Conservation (phyloP, 2,113 vertebrate genomes). For the Pedetes capensis region DNA sequence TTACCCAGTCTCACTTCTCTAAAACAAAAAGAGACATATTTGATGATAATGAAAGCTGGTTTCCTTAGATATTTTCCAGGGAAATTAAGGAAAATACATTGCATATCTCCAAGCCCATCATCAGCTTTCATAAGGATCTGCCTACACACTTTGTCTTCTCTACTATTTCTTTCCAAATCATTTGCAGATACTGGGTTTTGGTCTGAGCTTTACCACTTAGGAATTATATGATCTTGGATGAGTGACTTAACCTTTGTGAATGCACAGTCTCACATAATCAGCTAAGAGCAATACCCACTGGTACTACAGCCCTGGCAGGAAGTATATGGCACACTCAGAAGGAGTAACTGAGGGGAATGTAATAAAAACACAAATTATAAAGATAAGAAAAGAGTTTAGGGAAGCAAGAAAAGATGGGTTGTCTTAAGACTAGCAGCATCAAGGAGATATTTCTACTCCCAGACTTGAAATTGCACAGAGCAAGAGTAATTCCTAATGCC, state of each 20-base stretch:
- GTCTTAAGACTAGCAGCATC: neutral
- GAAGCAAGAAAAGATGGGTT: neutral
- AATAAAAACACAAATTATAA: neutral
- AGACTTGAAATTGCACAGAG: neutral
- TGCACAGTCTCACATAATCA: neutral
- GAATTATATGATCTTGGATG: neutral
- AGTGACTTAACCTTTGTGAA: neutral
- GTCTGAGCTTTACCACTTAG: neutral
- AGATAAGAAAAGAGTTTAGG: neutral
- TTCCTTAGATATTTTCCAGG: constrained; percentile 7
- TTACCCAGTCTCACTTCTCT: neutral
- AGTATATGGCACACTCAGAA: neutral
- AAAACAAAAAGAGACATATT: constrained; percentile 7
- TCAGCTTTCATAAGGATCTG: neutral
- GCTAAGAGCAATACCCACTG: neutral
- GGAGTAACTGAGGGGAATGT: neutral
- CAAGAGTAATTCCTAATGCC: neutral
- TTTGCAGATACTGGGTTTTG: neutral
- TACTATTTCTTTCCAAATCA: neutral
- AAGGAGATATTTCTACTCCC: neutral
- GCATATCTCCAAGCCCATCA: neutral
- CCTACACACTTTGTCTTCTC: neutral
- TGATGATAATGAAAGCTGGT: neutral
- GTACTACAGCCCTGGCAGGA: neutral
- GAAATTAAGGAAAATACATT: constrained; percentile 13